phyloP scores from a whole-genome alignment of 2,888 invertebrate species.

The Ferrisia virgata region DNA sequence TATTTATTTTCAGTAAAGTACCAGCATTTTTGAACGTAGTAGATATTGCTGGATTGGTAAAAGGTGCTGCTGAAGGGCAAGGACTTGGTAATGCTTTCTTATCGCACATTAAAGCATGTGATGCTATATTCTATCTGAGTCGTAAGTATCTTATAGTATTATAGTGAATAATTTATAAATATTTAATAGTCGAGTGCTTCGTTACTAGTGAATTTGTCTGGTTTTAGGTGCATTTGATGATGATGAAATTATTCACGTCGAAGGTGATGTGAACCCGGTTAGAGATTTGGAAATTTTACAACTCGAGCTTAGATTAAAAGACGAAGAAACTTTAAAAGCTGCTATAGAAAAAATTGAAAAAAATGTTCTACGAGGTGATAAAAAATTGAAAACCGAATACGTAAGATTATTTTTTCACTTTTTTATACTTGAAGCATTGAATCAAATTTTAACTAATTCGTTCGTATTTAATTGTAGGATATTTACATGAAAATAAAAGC shows the following conservation, averaged over 20 bases:
- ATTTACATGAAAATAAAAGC: constrained; percentile 78
- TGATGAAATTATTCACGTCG: constrained; percentile 95
- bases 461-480: constrained; percentile 65
- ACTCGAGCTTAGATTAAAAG: constrained; percentile 92
- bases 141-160: constrained; percentile 68
- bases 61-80: constrained; percentile 96
- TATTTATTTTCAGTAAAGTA: constrained; percentile 75
- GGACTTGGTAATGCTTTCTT: constrained; percentile 98
- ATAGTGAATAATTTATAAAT: neutral
- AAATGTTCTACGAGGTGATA: constrained; percentile 82
- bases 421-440: neutral
- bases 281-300: constrained; percentile 94
- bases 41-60: constrained; percentile 97
- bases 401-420: constrained; percentile 58
- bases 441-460: neutral
- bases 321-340: constrained; percentile 80
- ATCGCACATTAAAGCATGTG: constrained; percentile 97
- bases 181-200: neutral
- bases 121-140: constrained; percentile 94
- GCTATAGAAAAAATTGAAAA: constrained; percentile 84
- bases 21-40: constrained; percentile 96
- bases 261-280: constrained; percentile 96
- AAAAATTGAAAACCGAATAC: constrained; percentile 92
- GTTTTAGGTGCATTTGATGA: constrained; percentile 89
- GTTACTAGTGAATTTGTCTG: neutral